A percentile compares a stretch with the other conserved stretches of the same genome.
Conservation (phyloP, 2,888 invertebrate species). For the Pammene fasciana region DNA sequence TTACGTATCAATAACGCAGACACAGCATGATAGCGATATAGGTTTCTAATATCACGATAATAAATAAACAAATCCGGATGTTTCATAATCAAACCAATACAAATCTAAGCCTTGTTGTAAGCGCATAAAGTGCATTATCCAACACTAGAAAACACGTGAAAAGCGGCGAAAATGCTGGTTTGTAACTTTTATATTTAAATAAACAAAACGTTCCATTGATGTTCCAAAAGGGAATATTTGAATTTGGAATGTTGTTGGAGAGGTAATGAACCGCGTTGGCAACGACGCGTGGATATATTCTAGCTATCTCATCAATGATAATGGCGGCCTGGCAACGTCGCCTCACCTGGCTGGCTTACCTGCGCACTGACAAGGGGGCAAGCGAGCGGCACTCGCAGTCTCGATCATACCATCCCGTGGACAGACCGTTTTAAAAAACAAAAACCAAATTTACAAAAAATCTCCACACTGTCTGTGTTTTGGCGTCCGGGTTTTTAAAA, state of each 20-base stretch:
- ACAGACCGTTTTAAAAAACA: constrained; percentile 54
- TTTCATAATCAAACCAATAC: neutral
- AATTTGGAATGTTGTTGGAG: constrained; percentile 49
- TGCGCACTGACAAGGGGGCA: constrained; percentile 81
- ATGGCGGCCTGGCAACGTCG: constrained; percentile 82
- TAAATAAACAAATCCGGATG: constrained; percentile 18
- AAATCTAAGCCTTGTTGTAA: neutral
- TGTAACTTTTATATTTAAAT: constrained; percentile 32
- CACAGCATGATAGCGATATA: constrained; percentile 29
- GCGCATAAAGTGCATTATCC: neutral
- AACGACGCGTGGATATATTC: constrained; percentile 69
- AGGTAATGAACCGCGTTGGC: constrained; percentile 63
- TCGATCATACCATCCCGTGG: constrained; percentile 72
- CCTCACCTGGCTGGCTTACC: constrained; percentile 81
- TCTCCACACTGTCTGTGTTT: constrained; percentile 6
- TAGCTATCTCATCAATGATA: constrained; percentile 81
- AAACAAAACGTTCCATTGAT: constrained; percentile 54
- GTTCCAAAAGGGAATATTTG: constrained; percentile 49
- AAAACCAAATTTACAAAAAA: constrained; percentile 47
- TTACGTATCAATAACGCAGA: constrained; percentile 31
- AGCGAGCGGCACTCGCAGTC: constrained; percentile 62
- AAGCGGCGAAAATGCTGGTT: constrained; percentile 32
- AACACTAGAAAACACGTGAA: constrained; percentile 10
- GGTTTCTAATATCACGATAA: constrained; percentile 39
- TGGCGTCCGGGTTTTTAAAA: constrained; percentile 13